Percentiles rank a stretch among this genome's conserved stretches.
Evolutionary conservation across 2,797 vertebrate species (phyloP).

Genomic region (Eulemur albifrons): DNA sequence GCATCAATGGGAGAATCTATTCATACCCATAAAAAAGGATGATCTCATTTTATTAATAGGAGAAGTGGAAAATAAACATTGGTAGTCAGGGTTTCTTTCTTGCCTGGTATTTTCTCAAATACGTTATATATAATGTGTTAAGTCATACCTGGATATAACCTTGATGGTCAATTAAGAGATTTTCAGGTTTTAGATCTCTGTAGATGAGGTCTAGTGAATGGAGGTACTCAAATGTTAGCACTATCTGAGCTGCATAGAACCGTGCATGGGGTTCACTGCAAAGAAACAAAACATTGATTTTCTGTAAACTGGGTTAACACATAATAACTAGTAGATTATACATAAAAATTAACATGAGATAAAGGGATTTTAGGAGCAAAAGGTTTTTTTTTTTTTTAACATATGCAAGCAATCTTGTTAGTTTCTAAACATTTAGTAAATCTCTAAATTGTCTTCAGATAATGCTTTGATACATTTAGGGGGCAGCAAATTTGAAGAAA

Average conservation of each 20-base stretch:
- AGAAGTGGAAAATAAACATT: not conserved
- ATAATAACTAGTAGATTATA: not conserved
- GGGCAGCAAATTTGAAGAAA: slow-evolving; percentile 21
- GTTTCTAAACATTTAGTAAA: slow-evolving; percentile 27
- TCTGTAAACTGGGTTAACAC: slow-evolving; percentile 31
- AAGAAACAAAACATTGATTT: slow-evolving; percentile 78
- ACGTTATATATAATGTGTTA: slow-evolving; percentile 8
- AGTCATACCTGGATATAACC: slow-evolving; percentile 97
- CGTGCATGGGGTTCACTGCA: slow-evolving; percentile 96
- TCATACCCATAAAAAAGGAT: not conserved
- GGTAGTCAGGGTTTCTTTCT: not conserved
- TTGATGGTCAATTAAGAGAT: slow-evolving; percentile 99
- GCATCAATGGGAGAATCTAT: not conserved
- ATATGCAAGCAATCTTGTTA: slow-evolving; percentile 3
- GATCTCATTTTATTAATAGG: not conserved
- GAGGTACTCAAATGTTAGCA: slow-evolving; percentile 99
- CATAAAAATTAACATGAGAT: not conserved
- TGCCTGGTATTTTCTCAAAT: slow-evolving; percentile 14
- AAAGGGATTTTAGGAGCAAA: not conserved
- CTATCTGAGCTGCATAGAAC: slow-evolving; percentile 99
- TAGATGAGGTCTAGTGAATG: slow-evolving; percentile 99
- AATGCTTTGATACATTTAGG: slow-evolving; percentile 28
- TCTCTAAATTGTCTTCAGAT: slow-evolving; percentile 26
- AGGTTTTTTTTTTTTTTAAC: slow-evolving; percentile 1
- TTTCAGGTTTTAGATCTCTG: slow-evolving; percentile 99